These are phyloP conservation scores for Phyllostomus discolor DNA, from an alignment of 2,113 vertebrate species.

Conservation along the genomic window DNA sequence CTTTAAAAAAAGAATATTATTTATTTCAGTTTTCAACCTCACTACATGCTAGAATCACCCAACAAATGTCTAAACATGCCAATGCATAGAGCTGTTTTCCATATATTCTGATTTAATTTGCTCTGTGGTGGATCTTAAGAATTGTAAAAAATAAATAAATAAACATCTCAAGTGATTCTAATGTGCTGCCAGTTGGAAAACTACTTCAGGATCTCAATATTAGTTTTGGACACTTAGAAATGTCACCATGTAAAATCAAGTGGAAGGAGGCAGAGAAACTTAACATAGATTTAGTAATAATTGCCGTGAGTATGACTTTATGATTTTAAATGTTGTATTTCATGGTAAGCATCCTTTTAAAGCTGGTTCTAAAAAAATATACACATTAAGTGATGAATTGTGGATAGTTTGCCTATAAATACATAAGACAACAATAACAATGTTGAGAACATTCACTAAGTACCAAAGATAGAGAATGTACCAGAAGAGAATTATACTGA, in stretches of 20 bases:
- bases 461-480: not conserved
- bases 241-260: not conserved
- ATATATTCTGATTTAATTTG: not conserved
- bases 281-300: not conserved
- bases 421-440: not conserved
- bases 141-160: not conserved
- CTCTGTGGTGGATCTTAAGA: not conserved
- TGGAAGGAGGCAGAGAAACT: not conserved
- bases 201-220: not conserved
- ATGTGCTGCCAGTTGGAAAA: not conserved
- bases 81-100: not conserved
- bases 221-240: not conserved
- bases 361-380: not conserved
- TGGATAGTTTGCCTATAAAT: not conserved
- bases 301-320: not conserved
- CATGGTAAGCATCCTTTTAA: not conserved
- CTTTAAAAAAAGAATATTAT: not conserved
- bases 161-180: not conserved
- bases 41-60: not conserved
- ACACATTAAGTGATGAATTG: not conserved
- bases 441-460: not conserved
- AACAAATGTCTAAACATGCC: not conserved
- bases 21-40: not conserved
- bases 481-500: not conserved
- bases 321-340: not conserved